Conservation (phyloP, 2,113 vertebrate species). For the Piaya cayana region DNA sequence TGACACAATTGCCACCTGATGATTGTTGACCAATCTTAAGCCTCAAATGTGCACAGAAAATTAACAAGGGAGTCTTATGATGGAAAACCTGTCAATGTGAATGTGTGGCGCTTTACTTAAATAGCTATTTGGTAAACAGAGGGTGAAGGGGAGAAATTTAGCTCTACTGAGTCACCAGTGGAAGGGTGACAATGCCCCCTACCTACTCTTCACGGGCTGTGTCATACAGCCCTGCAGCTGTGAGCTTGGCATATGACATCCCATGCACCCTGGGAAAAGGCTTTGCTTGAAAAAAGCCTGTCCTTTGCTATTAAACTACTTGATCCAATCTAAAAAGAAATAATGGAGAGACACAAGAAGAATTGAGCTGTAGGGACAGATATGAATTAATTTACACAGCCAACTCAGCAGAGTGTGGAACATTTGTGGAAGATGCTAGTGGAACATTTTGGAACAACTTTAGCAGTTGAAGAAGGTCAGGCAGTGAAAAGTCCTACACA, state of each 20-base stretch:
- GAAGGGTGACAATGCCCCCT: conserved; percentile 40
- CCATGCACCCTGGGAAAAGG: background rate
- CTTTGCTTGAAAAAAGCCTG: background rate
- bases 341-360: background rate
- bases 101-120: background rate
- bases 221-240: background rate
- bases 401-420: conserved; percentile 6
- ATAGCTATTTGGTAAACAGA: background rate
- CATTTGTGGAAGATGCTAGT: too few relatives aligned
- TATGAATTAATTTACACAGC: background rate
- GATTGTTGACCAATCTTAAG: background rate
- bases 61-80: background rate
- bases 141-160: background rate
- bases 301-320: background rate
- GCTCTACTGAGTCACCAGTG: background rate
- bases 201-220: background rate
- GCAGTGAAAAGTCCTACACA: background rate
- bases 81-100: background rate
- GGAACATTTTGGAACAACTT: background rate
- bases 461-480: background rate
- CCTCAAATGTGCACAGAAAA: background rate
- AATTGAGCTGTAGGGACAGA: background rate
- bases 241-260: background rate
- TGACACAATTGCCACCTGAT: background rate
- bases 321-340: background rate